Conservation (phyloP, 2,797 vertebrate species). For the Eospalax fontanierii region DNA sequence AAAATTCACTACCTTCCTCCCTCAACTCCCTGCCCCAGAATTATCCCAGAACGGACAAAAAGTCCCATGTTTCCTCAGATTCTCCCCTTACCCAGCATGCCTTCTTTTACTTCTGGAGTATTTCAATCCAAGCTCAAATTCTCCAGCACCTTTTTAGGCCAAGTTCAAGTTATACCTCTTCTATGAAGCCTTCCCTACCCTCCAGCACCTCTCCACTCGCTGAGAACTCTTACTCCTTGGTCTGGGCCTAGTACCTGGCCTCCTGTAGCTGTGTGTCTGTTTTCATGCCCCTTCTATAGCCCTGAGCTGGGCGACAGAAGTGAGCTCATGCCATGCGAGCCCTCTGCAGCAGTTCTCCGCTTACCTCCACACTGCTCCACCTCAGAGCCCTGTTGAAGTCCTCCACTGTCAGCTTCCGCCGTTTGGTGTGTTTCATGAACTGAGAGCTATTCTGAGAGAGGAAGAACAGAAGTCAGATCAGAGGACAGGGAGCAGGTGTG, state of each 20-base stretch:
- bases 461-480: not conserved
- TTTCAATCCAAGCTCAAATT: not conserved
- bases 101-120: not conserved
- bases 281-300: fast-evolving
- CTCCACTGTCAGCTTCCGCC: conserved; percentile 95
- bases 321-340: not conserved
- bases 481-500: fast-evolving
- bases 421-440: conserved; percentile 96
- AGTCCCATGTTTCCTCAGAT: not conserved
- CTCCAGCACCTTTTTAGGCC: not conserved
- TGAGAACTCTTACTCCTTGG: not conserved
- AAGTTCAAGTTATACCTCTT: not conserved
- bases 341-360: not conserved
- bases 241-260: not conserved
- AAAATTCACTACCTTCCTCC: not conserved
- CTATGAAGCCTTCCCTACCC: not conserved
- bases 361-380: conserved; percentile 97
- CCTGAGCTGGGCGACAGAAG: not conserved
- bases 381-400: conserved; percentile 96
- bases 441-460: conserved; percentile 95
- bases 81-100: not conserved
- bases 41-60: too few species aligned
- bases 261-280: not conserved
- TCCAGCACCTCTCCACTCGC: not conserved
- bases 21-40: not conserved